Evolutionary conservation across 37 sponge, comb jelly and placozoan genomes (phyloP).

Genomic region (Beroe forskalii): DNA sequence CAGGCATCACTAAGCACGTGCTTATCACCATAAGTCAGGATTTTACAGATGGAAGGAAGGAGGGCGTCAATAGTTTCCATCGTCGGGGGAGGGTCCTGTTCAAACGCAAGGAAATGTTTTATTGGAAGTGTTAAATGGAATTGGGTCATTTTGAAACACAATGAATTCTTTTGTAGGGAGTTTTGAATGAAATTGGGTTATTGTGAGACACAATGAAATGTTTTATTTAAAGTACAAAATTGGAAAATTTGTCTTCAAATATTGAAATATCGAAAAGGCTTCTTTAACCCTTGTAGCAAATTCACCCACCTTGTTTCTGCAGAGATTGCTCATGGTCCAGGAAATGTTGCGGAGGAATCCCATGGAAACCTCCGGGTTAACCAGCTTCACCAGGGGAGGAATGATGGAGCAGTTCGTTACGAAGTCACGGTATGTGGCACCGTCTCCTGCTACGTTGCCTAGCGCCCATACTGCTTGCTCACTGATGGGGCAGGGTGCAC

Average conservation of each 20-base stretch:
- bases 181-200: background rate
- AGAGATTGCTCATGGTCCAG: conserved; percentile 92
- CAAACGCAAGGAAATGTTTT: background rate
- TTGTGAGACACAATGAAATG: background rate
- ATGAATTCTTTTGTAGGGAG: no score
- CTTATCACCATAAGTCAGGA: background rate
- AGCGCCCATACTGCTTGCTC: conserved; percentile 98
- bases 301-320: conserved; percentile 77
- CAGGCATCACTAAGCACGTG: conserved; percentile 87
- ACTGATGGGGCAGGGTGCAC: background rate
- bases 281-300: background rate
- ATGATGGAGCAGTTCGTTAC: conserved; percentile 80
- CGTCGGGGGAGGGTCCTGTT: conserved; percentile 34
- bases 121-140: no score
- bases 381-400: conserved; percentile 74
- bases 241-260: background rate
- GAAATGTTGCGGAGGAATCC: conserved; percentile 79
- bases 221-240: background rate
- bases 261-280: background rate
- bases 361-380: conserved; percentile 72
- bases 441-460: conserved; percentile 96
- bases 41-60: conserved; percentile 8
- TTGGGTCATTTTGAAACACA: no score
- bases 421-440: conserved; percentile 82
- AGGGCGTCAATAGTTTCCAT: conserved; percentile 26